Evolutionary conservation across 2,797 vertebrate species (phyloP), one percentile per base, ranked within the genome.

Genomic region (Rhodeus uyekii): DNA sequence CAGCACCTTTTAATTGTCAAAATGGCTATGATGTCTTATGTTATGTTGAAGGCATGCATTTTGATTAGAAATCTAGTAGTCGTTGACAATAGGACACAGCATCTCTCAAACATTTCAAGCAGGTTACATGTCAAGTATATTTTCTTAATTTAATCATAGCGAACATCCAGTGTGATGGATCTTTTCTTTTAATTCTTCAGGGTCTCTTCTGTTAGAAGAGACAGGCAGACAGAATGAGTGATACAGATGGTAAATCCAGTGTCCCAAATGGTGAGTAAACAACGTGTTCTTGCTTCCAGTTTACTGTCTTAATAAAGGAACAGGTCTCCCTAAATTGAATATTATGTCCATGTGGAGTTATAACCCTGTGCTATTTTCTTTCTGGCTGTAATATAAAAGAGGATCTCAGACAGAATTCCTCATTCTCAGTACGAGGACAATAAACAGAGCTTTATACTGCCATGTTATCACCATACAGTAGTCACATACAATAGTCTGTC

Each of bases 161-260:
- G 27, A 71, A 48, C 16, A 55, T 74, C 22, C 13, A 16, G 2
- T 24, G 50, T 55, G 14, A 16, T 24, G 42, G 4, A 39, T 13
- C 2, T 38, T 55, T 48, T 76, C 1, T 81, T n/a, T 48, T 1
- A 36, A 50, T 82, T 61, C 24, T 64, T 32, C 9, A 93, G 91
- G 88, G 89, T 92, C 87, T 87, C 77, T 87, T 86, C 89, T 83
- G 71, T 87, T 87, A 87, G 89, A 87, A 91, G 87, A 85, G 84
- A 88, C 74, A 82, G 83, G 76, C 75, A 81, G 58, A 84, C 87
- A 88, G 80, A 22, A 95, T 95, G 95, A 92, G 94, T 6, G 93
- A 94, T 38, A 76, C 90, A 69, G 90, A 92, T 60, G 83, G 89
- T 61, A 92, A 92, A 89, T 88, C 93, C 80, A 88, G 87, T 18